Evolutionary conservation across 1,140 invertebrate species (phyloP).

Genomic region (Helicoverpa armigera): DNA sequence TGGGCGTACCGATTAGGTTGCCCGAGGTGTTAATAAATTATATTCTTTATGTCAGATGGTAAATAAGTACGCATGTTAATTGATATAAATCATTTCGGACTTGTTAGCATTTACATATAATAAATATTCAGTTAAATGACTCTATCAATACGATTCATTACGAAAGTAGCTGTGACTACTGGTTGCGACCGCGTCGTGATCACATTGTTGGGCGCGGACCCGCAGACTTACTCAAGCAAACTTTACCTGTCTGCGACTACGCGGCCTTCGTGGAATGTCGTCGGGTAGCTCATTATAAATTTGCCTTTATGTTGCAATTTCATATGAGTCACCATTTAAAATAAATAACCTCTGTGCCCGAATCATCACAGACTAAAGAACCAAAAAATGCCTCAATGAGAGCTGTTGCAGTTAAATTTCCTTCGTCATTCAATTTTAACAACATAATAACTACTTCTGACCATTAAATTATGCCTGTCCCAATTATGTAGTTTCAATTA

Average conservation of each 20-base stretch:
- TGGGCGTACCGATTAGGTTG: slow-evolving; percentile 33
- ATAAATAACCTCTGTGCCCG: slow-evolving; percentile 46
- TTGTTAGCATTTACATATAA: slow-evolving; percentile 36
- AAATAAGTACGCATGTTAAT: slow-evolving; percentile 12
- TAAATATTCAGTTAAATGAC: slow-evolving; percentile 35
- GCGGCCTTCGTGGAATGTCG: slow-evolving; percentile 75
- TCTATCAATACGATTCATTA: slow-evolving; percentile 33
- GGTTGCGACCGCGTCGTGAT: slow-evolving; percentile 44
- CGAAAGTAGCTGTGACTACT: slow-evolving; percentile 17
- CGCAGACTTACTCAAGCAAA: slow-evolving; percentile 48
- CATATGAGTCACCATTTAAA: slow-evolving; percentile 67
- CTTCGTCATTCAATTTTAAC: slow-evolving; percentile 54
- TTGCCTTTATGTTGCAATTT: slow-evolving; percentile 73
- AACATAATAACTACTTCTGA: slow-evolving; percentile 50
- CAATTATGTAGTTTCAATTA: slow-evolving; percentile 44
- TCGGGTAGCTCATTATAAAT: slow-evolving; percentile 75
- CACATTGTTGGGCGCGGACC: slow-evolving; percentile 51
- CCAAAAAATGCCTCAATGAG: slow-evolving; percentile 42
- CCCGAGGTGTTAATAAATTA: slow-evolving; percentile 38
- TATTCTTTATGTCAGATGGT: slow-evolving; percentile 11
- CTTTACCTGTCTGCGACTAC: slow-evolving; percentile 63
- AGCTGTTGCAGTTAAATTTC: slow-evolving; percentile 31
- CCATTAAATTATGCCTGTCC: slow-evolving; percentile 34
- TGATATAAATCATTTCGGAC: slow-evolving; percentile 8
- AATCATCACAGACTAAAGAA: slow-evolving; percentile 48